Conservation (phyloP, 2,113 vertebrate genomes). For the Centropus unirufus region DNA sequence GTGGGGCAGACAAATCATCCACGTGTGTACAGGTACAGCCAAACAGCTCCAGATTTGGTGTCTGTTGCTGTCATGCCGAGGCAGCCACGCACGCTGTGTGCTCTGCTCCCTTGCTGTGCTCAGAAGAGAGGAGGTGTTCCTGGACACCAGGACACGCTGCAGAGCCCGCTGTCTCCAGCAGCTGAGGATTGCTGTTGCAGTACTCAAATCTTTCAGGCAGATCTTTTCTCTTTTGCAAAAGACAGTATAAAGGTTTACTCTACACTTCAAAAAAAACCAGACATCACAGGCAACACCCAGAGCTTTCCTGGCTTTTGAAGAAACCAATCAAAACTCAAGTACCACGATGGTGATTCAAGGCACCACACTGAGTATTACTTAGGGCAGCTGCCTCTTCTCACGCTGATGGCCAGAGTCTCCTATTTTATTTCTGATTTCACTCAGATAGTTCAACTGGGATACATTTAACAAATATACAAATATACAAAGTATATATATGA, state of each 20-base stretch:
- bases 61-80: accelerated
- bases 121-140: not conserved
- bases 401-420: not conserved
- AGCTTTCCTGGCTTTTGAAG: not conserved
- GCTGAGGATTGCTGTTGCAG: not conserved
- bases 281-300: not conserved
- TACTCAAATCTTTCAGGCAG: not conserved
- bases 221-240: not conserved
- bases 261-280: not conserved
- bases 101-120: not conserved
- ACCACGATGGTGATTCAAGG: not conserved
- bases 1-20: not conserved
- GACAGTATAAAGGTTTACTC: not conserved
- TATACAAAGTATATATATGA: not conserved
- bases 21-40: not conserved
- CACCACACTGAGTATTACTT: not conserved
- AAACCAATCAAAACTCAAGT: not conserved
- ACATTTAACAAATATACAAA: not conserved
- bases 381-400: not conserved
- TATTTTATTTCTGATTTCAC: not conserved
- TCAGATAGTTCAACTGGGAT: not conserved
- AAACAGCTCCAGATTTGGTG: not conserved
- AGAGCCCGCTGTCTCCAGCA: not conserved
- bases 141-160: accelerated
- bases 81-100: not conserved